Evolutionary conservation across 1,140 invertebrate species (phyloP), one percentile per base, ranked within the genome.

Genomic region (Zophobas morio): DNA sequence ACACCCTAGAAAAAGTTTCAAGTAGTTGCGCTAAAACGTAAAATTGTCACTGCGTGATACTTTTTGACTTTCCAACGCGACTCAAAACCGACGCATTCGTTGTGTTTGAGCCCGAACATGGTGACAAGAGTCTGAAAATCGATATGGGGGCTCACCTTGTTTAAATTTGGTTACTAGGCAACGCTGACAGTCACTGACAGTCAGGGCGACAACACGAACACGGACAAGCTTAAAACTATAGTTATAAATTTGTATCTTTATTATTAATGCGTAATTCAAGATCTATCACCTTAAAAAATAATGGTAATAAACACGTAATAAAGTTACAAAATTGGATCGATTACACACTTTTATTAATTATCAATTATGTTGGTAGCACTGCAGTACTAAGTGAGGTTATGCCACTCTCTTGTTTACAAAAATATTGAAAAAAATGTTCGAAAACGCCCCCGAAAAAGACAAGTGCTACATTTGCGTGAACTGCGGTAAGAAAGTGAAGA

Each of bases 381-480:
- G 40, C 40, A 5, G n/a, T n/a, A n/a, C n/a, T n/a, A n/a, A n/a
- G 40, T 66, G 1, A 42, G 60, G 60, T 66, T 66, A 66, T 72
- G 51, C 42, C 37, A 54, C 1, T 72, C n/a, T n/a, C n/a, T n/a
- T 72, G 34, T 72, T 72, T 51, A 53, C 36, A 32, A 63, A 40
- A n/a, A n/a, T n/a, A n/a, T 49, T 49, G 40, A 6, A 71, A 72
- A 72, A 2, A 49, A n/a, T n/a, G 20, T 35, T 53, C 37, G 39
- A 73, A 73, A 73, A 56, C 32, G 39, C 37, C 34, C 8, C 49
- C 20, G 32, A 72, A 46, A 49, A 32, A 1, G 20, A 51, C 37
- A 51, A 36, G 60, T 78, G 84, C 72, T 89, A 88, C 78, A 88
- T 87, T 39, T 94, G 93, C 81, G 91, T 93, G 6, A 91, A 93